phyloP scores from a whole-genome alignment of 1,140 invertebrate genomes.

The Mamestra configurata region DNA sequence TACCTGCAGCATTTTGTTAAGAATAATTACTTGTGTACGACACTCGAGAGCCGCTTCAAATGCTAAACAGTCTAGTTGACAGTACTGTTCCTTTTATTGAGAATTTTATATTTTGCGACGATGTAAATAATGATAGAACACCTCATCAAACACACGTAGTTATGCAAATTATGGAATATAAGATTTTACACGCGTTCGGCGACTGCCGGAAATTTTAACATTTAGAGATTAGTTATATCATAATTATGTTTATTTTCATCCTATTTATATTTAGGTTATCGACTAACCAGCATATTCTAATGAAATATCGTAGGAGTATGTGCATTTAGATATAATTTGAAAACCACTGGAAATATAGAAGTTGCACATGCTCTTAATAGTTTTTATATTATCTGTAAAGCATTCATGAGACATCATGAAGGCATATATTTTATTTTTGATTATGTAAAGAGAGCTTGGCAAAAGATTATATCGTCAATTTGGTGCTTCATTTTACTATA shows the following conservation, averaged over 20 bases:
- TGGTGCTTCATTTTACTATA: constrained; percentile 85
- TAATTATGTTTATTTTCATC: constrained; percentile 62
- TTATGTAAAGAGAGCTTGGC: constrained; percentile 81
- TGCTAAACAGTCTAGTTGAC: constrained; percentile 20
- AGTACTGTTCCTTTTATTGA: constrained; percentile 55
- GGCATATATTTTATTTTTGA: constrained; percentile 62
- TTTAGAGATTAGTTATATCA: constrained; percentile 64
- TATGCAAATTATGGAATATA: constrained; percentile 41
- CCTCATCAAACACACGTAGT: constrained; percentile 38
- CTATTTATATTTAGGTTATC: constrained; percentile 72
- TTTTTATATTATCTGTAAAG: constrained; percentile 52
- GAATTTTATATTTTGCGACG: constrained; percentile 64
- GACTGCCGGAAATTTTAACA: constrained; percentile 60
- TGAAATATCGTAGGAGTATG: constrained; percentile 48
- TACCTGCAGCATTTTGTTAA: constrained; percentile 62
- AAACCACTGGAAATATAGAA: constrained; percentile 54
- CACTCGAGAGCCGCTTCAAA: constrained; percentile 59
- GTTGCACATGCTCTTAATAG: constrained; percentile 51
- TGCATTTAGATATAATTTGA: constrained; percentile 59
- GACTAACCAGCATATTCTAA: constrained; percentile 71
- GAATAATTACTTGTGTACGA: constrained; percentile 60
- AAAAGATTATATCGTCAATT: constrained; percentile 75
- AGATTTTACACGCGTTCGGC: constrained; percentile 39
- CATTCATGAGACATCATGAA: constrained; percentile 33
- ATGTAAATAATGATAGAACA: constrained; percentile 67